phyloP scores from a whole-genome alignment of 2,888 invertebrate species.

The Xiphydria camelus region DNA sequence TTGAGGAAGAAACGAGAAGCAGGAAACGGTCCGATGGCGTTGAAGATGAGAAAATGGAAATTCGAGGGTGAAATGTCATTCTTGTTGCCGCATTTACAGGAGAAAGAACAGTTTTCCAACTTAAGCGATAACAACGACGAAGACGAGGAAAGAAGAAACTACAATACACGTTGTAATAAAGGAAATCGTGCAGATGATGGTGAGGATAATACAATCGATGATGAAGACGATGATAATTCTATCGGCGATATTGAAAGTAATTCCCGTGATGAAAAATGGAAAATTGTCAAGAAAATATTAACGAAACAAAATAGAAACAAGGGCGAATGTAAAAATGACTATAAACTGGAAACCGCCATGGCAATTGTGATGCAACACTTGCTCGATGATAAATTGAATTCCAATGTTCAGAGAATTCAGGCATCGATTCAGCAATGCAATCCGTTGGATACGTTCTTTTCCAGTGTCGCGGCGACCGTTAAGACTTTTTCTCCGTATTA shows the following conservation, averaged over 20 bases:
- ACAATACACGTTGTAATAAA: too few species aligned
- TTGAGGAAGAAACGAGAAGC: conserved; percentile 13
- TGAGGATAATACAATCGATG: conserved; percentile 4
- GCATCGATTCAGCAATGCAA: neutral
- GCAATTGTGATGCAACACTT: conserved; percentile 6
- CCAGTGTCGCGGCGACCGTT: conserved; percentile 12
- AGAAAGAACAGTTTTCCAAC: conserved; percentile 11
- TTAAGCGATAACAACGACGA: conserved; percentile 10
- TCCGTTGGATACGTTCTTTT: conserved; percentile 10
- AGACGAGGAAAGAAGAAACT: conserved; percentile 15
- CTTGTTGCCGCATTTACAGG: conserved; percentile 12
- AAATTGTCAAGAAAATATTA: too few species aligned
- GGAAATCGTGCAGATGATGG: conserved; percentile 4
- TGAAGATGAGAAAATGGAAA: conserved; percentile 21
- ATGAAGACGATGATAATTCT: conserved; percentile 3
- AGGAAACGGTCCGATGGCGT: conserved; percentile 16
- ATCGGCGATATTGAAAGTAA: neutral
- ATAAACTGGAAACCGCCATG: conserved; percentile 4
- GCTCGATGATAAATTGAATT: neutral
- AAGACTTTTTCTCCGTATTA: conserved; percentile 16
- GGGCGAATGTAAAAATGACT: neutral
- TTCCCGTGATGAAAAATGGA: conserved; percentile 6
- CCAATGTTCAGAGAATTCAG: too few species aligned
- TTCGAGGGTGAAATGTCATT: conserved; percentile 21
- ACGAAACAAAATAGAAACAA: conserved; percentile 1